A percentile compares a stretch with the other conserved stretches of the same genome.
Evolutionary conservation across 2,888 invertebrate species (phyloP).

Genomic region (Hesperia comma): DNA sequence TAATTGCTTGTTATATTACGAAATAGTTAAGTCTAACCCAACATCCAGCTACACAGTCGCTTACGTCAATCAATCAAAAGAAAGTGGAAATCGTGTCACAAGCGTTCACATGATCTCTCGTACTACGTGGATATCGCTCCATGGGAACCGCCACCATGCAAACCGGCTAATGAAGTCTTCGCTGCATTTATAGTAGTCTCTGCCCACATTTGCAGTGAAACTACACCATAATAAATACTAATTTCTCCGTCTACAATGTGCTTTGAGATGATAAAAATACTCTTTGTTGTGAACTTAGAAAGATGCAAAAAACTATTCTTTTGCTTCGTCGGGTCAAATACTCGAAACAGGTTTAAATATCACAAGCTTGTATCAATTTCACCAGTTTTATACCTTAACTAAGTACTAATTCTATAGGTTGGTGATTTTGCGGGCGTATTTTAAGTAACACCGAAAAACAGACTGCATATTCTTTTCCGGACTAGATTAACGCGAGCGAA

Average conservation of each 20-base stretch:
- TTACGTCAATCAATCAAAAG: conserved; percentile 53
- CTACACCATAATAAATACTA: not conserved
- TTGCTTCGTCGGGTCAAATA: no score
- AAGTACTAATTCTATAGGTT: no score
- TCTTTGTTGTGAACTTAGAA: no score
- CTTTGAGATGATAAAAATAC: no score
- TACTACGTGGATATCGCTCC: conserved; percentile 36
- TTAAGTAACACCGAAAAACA: no score
- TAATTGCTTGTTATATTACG: conserved; percentile 10
- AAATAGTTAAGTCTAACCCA: not conserved
- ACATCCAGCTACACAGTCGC: conserved; percentile 9
- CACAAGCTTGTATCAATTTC: no score
- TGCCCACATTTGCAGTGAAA: conserved; percentile 8
- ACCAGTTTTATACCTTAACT: no score
- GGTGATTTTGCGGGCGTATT: no score
- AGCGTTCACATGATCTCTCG: conserved; percentile 53
- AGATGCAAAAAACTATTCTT: no score
- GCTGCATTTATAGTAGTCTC: not conserved
- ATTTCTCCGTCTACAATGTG: not conserved
- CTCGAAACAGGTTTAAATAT: no score
- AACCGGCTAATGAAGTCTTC: conserved; percentile 41
- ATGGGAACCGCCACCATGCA: conserved; percentile 43
- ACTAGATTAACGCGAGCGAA: no score
- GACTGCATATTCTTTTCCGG: no score
- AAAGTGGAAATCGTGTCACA: conserved; percentile 62